These are phyloP conservation scores for honey bee (Apis mellifera) DNA, from an alignment of 1,140 invertebrate species.

Conservation along the genomic window DNA sequence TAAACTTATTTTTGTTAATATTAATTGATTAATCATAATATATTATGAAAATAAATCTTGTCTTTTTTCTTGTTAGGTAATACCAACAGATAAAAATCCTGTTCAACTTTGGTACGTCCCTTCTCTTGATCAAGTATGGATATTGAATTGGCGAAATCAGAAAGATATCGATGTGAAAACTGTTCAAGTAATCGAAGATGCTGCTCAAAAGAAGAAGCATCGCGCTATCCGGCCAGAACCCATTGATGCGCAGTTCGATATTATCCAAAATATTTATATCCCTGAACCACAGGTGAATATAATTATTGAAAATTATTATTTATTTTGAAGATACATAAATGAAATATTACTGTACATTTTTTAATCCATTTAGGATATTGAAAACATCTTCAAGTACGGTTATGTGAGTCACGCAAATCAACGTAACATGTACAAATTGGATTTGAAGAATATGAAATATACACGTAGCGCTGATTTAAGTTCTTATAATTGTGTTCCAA, in stretches of 20 bases:
- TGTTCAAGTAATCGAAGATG: slow-evolving; percentile 89
- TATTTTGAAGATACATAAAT: background rate
- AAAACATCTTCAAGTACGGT: slow-evolving; percentile 87
- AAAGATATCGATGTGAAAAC: slow-evolving; percentile 86
- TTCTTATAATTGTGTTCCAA: slow-evolving; percentile 89
- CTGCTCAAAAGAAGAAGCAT: slow-evolving; percentile 88
- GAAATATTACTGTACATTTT: too few relatives aligned
- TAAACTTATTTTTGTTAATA: slow-evolving; percentile 24
- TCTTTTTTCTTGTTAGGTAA: slow-evolving; percentile 81
- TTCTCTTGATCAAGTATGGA: slow-evolving; percentile 90
- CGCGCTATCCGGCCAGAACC: slow-evolving; percentile 91
- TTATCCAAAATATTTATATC: slow-evolving; percentile 88
- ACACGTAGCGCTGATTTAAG: slow-evolving; percentile 88
- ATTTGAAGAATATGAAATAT: slow-evolving; percentile 89
- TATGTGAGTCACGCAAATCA: slow-evolving; percentile 90
- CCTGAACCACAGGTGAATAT: slow-evolving; percentile 82
- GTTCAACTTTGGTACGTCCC: slow-evolving; percentile 88
- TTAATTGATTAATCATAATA: background rate
- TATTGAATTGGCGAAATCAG: slow-evolving; percentile 87
- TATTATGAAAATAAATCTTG: background rate
- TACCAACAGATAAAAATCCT: slow-evolving; percentile 89
- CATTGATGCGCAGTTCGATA: slow-evolving; percentile 90
- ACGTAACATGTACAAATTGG: slow-evolving; percentile 88
- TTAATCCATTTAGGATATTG: slow-evolving; percentile 67
- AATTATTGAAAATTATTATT: background rate